Conservation (phyloP, 2,113 vertebrate species). For the Mesoclemmys tuberculata region DNA sequence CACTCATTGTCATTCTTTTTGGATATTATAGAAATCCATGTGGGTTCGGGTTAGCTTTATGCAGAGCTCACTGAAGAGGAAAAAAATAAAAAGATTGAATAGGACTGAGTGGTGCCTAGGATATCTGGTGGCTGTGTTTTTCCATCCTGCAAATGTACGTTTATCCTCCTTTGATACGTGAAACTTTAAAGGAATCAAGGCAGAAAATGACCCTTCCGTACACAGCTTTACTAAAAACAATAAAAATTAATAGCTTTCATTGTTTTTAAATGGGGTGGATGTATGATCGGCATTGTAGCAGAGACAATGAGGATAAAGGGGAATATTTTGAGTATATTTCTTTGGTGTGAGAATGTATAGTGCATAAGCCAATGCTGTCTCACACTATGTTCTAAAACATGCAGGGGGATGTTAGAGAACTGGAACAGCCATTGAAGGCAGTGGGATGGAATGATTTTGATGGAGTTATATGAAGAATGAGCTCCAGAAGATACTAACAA, state of each 20-base stretch:
- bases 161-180: conserved; percentile 64
- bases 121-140: conserved; percentile 67
- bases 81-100: conserved; percentile 72
- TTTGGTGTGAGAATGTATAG: conserved; percentile 25
- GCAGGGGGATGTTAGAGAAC: background rate
- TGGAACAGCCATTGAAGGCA: background rate
- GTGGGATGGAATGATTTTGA: conserved; percentile 20
- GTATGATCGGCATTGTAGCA: background rate
- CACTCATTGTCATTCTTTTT: conserved; percentile 90
- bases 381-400: background rate
- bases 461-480: conserved; percentile 22
- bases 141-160: conserved; percentile 43
- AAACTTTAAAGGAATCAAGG: conserved; percentile 66
- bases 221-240: conserved; percentile 36
- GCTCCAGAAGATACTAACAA: background rate
- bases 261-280: conserved; percentile 48
- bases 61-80: conserved; percentile 83
- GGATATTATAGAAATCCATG: conserved; percentile 88
- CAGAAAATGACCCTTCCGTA: conserved; percentile 64
- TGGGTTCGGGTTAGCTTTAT: conserved; percentile 87
- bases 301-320: conserved; percentile 41
- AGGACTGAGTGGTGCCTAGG: conserved; percentile 66
- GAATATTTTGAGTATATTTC: background rate
- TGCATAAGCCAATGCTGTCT: conserved; percentile 21
- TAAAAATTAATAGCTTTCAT: conserved; percentile 33